Conservation (phyloP, 2,113 vertebrate genomes). For the Chamaea fasciata region DNA sequence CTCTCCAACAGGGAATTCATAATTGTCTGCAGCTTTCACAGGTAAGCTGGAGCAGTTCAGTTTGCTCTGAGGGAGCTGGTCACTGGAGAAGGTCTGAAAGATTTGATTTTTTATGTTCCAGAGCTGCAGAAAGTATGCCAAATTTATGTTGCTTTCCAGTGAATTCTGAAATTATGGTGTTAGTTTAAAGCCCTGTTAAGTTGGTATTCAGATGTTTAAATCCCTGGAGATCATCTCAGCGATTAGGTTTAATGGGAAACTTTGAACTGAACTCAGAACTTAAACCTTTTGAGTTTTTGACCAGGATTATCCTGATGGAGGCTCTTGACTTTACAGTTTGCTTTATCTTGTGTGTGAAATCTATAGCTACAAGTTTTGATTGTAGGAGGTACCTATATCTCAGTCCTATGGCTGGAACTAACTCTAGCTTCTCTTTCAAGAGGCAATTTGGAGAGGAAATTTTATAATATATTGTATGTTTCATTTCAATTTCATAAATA, state of each 20-base stretch:
- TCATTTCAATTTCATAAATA: not conserved
- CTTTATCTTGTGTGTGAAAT: not conserved
- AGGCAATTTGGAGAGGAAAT: not conserved
- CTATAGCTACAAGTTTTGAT: not conserved
- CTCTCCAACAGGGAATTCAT: not conserved
- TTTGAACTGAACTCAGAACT: not conserved
- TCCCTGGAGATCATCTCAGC: not conserved
- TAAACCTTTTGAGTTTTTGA: not conserved
- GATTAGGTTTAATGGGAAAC: not conserved
- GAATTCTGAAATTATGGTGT: not conserved
- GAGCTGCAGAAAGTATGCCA: not conserved
- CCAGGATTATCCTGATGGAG: not conserved
- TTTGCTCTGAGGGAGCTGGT: not conserved
- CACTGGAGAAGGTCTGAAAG: not conserved
- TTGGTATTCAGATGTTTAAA: not conserved
- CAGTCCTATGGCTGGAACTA: not conserved
- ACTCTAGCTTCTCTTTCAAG: not conserved
- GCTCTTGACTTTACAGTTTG: not conserved
- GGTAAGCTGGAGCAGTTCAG: not conserved
- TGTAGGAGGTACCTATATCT: not conserved
- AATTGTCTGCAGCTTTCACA: not conserved
- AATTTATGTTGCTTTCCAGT: not conserved
- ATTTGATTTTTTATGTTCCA: not conserved
- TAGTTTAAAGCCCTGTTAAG: not conserved
- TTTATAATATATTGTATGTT: not conserved